Conservation (phyloP, 1,140 invertebrate species). For the Phortica variegata region DNA sequence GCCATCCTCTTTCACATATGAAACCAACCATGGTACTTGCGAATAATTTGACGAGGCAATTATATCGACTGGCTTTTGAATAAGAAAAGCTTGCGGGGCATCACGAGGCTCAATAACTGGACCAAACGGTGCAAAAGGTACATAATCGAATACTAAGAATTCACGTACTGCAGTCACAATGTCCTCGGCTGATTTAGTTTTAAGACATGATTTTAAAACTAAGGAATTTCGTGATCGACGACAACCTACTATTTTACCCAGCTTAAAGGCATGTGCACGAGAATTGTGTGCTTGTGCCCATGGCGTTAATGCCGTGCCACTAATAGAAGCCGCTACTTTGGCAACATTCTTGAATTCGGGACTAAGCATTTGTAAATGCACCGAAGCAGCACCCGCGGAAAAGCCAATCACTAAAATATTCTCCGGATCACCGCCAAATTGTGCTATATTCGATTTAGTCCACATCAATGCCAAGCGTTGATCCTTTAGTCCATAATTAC, state of each 20-base stretch:
- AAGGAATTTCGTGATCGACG: slow-evolving; percentile 26
- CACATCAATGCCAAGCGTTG: slow-evolving; percentile 64
- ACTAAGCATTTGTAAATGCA: slow-evolving; percentile 67
- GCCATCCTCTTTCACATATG: slow-evolving; percentile 59
- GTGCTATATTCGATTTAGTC: slow-evolving; percentile 62
- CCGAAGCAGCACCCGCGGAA: slow-evolving; percentile 63
- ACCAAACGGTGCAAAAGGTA: slow-evolving; percentile 63
- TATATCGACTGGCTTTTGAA: slow-evolving; percentile 57
- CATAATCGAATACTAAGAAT: slow-evolving; percentile 56
- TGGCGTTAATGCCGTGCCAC: slow-evolving; percentile 30
- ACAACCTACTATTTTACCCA: slow-evolving; percentile 52
- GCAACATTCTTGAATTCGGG: slow-evolving; percentile 24
- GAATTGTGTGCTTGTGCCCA: slow-evolving; percentile 59
- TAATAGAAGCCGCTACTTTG: slow-evolving; percentile 28
- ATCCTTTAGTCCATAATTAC: slow-evolving; percentile 68
- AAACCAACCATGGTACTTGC: slow-evolving; percentile 61
- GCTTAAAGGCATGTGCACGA: slow-evolving; percentile 59
- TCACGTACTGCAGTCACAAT: slow-evolving; percentile 19
- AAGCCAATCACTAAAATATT: slow-evolving; percentile 61
- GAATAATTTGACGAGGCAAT: slow-evolving; percentile 56
- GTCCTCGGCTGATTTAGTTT: slow-evolving; percentile 52
- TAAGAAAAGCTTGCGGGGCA: slow-evolving; percentile 57
- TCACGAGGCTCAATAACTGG: slow-evolving; percentile 58
- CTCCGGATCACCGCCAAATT: slow-evolving; percentile 63
- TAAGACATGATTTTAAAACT: slow-evolving; percentile 62